A percentile compares a stretch with the other conserved stretches of the same genome.
Conservation (phyloP, 2,797 vertebrate genomes). For the Cuniculus paca region DNA sequence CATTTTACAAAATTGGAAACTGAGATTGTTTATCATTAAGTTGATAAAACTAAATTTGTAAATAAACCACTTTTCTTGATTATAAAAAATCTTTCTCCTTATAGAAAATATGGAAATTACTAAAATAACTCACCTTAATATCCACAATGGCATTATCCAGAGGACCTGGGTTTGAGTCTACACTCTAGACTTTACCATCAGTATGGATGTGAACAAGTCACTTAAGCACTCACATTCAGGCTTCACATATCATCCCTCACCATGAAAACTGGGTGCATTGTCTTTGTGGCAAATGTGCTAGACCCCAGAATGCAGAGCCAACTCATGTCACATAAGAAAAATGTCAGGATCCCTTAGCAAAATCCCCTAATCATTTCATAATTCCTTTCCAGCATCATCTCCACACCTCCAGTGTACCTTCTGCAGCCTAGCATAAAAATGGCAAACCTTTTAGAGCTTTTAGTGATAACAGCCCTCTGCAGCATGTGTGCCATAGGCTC, state of each 20-base stretch:
- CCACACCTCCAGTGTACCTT: neutral
- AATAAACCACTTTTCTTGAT: slow-evolving; percentile 48
- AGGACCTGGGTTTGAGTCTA: neutral
- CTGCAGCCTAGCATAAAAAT: neutral
- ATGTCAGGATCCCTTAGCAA: neutral
- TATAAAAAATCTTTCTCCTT: slow-evolving; percentile 61
- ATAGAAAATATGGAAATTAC: slow-evolving; percentile 52
- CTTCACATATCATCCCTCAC: neutral
- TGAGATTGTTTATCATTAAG: neutral
- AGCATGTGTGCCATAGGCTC: neutral
- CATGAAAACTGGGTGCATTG: neutral
- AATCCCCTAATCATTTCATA: neutral
- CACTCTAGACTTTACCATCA: neutral
- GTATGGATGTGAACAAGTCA: slow-evolving; percentile 29
- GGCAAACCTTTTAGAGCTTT: neutral
- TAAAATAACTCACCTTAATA: neutral
- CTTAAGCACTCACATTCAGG: neutral
- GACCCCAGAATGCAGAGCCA: neutral
- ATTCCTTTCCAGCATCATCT: neutral
- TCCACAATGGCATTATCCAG: neutral
- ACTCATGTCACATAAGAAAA: neutral
- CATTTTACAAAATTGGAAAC: neutral
- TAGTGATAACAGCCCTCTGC: neutral
- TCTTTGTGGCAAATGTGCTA: neutral
- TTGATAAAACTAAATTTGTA: slow-evolving; percentile 35